Conservation (phyloP, 1,140 invertebrate species). For the Pogonus chalceus region DNA sequence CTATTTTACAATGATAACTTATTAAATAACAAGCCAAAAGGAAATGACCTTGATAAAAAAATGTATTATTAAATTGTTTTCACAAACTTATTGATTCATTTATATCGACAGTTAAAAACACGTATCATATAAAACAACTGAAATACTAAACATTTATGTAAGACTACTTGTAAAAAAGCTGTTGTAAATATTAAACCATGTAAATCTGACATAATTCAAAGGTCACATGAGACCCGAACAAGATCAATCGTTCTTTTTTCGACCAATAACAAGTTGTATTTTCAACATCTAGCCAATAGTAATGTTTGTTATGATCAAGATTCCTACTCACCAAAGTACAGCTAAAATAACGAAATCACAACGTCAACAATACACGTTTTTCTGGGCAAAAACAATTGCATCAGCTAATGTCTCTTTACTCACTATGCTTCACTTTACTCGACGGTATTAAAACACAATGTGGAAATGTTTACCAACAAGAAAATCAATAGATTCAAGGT, state of each 20-base stretch:
- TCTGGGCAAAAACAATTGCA: neutral
- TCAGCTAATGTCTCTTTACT: neutral
- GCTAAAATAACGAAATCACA: neutral
- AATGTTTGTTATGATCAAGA: conserved; percentile 3
- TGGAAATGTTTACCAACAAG: neutral
- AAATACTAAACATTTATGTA: neutral
- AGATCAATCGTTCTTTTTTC: conserved; percentile 16
- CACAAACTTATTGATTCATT: too few relatives aligned
- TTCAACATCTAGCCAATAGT: neutral
- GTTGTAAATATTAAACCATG: conserved; percentile 1
- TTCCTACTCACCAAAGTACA: conserved; percentile 4
- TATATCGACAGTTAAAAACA: neutral
- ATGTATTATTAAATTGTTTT: neutral
- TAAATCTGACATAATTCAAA: conserved; percentile 14
- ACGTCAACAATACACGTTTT: conserved; percentile 7
- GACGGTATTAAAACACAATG: neutral
- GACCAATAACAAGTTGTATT: neutral
- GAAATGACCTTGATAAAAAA: neutral
- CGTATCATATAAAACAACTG: neutral
- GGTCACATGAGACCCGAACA: conserved; percentile 23
- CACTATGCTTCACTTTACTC: neutral
- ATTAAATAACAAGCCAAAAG: neutral
- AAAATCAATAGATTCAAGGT: conserved; percentile 5
- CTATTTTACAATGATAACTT: neutral
- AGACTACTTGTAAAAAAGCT: neutral